phyloP scores from a whole-genome alignment of 2,888 invertebrate species.

The Dorcus parallelipipedus region DNA sequence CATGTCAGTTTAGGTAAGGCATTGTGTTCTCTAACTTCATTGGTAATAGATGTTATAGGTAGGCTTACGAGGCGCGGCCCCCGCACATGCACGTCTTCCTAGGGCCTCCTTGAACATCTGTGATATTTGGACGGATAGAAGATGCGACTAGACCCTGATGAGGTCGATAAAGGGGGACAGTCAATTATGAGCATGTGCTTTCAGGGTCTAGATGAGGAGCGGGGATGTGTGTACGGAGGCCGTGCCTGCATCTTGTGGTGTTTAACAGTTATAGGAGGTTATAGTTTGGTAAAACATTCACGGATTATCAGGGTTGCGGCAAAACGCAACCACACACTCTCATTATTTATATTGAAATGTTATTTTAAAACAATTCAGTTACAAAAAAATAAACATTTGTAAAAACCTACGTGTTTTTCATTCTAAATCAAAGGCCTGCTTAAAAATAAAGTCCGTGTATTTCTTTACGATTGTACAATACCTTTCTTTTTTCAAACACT shows the following conservation, averaged over 20 bases:
- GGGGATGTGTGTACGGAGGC: background rate
- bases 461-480: too few relatives aligned
- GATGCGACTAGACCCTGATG: too few relatives aligned
- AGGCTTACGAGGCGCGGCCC: slow-evolving; percentile 31
- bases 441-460: too few relatives aligned
- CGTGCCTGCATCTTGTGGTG: slow-evolving; percentile 23
- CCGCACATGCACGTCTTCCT: background rate
- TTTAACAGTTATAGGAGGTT: slow-evolving; percentile 31
- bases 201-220: background rate
- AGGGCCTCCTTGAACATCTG: background rate
- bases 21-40: slow-evolving; percentile 47
- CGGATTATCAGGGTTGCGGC: slow-evolving; percentile 29
- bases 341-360: slow-evolving; percentile 46
- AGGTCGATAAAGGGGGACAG: too few relatives aligned
- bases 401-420: slow-evolving; percentile 31
- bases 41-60: slow-evolving; percentile 47
- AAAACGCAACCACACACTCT: slow-evolving; percentile 35
- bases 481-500: too few relatives aligned
- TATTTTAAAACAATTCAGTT: slow-evolving; percentile 47
- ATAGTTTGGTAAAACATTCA: slow-evolving; percentile 37
- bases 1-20: slow-evolving; percentile 35
- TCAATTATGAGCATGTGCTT: too few relatives aligned
- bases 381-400: slow-evolving; percentile 47
- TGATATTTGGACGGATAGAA: slow-evolving; percentile 1
- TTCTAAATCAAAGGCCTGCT: background rate